Conservation (phyloP, 2,113 vertebrate species). For the Antechinus stuartii region DNA sequence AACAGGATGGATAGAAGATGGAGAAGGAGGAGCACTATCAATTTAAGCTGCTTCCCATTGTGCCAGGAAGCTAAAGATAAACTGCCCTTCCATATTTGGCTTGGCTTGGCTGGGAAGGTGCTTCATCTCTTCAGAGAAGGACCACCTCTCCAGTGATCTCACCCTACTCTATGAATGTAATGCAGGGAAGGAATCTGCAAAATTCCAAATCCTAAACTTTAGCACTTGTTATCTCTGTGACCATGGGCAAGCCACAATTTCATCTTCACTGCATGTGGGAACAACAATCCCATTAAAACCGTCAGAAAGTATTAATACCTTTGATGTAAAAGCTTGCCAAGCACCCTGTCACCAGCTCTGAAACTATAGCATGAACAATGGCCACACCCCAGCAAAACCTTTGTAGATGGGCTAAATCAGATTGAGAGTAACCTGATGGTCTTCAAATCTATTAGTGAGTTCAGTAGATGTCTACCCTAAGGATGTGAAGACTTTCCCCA, state of each 20-base stretch:
- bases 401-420: not conserved
- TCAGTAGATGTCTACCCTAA: not conserved
- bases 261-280: not conserved
- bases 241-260: not conserved
- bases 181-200: not conserved
- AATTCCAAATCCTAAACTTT: not conserved
- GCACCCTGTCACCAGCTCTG: no score
- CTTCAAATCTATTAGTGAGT: not conserved
- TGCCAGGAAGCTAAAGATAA: not conserved
- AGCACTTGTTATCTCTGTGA: not conserved
- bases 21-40: not conserved
- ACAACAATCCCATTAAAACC: not conserved
- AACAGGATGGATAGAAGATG: not conserved
- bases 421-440: no score
- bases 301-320: no score
- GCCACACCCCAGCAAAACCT: not conserved
- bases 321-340: not conserved
- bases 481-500: not conserved
- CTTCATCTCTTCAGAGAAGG: not conserved
- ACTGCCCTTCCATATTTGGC: not conserved
- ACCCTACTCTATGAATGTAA: not conserved
- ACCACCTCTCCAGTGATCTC: not conserved
- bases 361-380: not conserved
- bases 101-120: not conserved
- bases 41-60: not conserved